Conservation (phyloP, 2,113 vertebrate genomes). For the Motacilla alba region DNA sequence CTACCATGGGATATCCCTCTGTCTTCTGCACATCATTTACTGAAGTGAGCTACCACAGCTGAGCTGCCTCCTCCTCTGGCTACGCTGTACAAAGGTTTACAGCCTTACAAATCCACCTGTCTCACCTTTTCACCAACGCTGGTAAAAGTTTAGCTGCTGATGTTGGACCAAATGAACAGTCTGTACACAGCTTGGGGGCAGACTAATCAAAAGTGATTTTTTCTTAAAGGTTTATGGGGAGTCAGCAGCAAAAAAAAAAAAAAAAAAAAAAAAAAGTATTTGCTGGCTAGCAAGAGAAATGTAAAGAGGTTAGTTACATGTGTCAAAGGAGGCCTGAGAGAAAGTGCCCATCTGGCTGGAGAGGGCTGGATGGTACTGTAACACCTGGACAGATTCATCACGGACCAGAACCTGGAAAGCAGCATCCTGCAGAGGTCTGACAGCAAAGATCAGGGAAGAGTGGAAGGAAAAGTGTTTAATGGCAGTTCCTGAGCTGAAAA, state of each 20-base stretch:
- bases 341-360: not conserved
- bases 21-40: not conserved
- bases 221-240: not conserved
- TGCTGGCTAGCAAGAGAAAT: not conserved
- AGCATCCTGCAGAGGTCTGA: not conserved
- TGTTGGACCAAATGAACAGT: not conserved
- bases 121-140: not conserved
- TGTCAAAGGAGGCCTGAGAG: not conserved
- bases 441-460: not conserved
- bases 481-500: not conserved
- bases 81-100: not conserved
- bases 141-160: not conserved
- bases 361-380: accelerated
- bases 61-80: not conserved
- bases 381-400: not conserved
- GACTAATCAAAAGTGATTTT: not conserved
- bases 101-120: not conserved
- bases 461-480: not conserved
- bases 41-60: not conserved
- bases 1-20: not conserved
- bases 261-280: not conserved
- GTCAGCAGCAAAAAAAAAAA: not conserved
- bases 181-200: not conserved
- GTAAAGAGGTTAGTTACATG: not conserved
- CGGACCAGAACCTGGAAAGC: not conserved